These are phyloP conservation scores for Hemiscyllium ocellatum DNA, from an alignment of 2,113 vertebrate genomes.

Conservation along the genomic window DNA sequence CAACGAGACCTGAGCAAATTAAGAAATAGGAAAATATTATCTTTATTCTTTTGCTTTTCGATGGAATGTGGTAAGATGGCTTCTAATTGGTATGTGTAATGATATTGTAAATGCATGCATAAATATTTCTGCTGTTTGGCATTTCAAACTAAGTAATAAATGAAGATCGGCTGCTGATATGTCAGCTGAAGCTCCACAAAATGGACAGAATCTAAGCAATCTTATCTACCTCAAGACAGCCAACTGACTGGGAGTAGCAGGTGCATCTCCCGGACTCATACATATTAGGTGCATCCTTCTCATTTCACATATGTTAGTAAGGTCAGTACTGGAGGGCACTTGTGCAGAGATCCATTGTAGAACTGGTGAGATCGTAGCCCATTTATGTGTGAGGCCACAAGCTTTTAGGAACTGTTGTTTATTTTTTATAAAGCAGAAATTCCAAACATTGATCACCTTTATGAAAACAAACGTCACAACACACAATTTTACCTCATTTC, in stretches of 20 bases:
- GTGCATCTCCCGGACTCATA: no score
- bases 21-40: neutral
- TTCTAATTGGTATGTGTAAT: neutral
- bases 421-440: no score
- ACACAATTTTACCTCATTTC: neutral
- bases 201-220: neutral
- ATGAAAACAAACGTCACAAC: neutral
- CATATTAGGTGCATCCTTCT: neutral
- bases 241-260: no score
- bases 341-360: neutral
- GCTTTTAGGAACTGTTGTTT: neutral
- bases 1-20: neutral
- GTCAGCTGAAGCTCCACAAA: neutral
- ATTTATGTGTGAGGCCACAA: neutral
- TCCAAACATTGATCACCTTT: neutral
- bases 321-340: neutral
- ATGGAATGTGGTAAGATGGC: neutral
- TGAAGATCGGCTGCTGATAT: neutral
- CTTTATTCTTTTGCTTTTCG: neutral
- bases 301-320: neutral
- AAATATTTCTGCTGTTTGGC: neutral
- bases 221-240: neutral
- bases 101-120: neutral
- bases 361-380: neutral
- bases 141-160: neutral